Evolutionary conservation across 2,797 vertebrate genomes (phyloP).

Genomic region (Siniperca scherzeri): DNA sequence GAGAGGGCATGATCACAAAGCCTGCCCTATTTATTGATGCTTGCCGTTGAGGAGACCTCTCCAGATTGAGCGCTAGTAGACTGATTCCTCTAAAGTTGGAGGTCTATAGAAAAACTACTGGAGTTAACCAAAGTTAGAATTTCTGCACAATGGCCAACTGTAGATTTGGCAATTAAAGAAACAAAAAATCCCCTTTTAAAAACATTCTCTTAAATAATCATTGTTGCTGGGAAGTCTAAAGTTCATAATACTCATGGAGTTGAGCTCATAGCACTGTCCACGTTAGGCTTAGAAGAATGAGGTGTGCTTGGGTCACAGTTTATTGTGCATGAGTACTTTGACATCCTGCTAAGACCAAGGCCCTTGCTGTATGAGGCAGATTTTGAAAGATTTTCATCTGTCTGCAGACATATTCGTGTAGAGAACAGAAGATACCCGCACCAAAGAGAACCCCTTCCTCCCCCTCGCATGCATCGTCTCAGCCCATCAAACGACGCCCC

Average conservation of each 20-base stretch:
- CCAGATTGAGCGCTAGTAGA: conserved; percentile 60
- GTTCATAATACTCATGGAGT: conserved; percentile 46
- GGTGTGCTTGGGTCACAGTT: conserved; percentile 28
- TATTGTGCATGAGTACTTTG: conserved; percentile 25
- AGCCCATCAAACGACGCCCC: conserved; percentile 25
- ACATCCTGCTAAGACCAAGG: conserved; percentile 31
- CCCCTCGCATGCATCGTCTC: conserved; percentile 29
- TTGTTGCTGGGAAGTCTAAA: conserved; percentile 63
- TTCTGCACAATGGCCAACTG: conserved; percentile 78
- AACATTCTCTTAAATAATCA: conserved; percentile 62
- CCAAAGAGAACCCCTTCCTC: conserved; percentile 77
- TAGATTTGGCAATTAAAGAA: conserved; percentile 68
- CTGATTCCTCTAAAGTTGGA: conserved; percentile 76
- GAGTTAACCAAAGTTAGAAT: conserved; percentile 83
- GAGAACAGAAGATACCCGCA: conserved; percentile 57
- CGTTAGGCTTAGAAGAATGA: conserved; percentile 27
- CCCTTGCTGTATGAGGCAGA: conserved; percentile 20
- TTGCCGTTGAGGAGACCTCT: conserved; percentile 53
- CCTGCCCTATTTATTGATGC: conserved; percentile 74
- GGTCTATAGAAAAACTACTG: conserved; percentile 75
- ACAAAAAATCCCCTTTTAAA: conserved; percentile 45
- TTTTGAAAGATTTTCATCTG: conserved; percentile 32
- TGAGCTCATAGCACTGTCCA: conserved; percentile 63
- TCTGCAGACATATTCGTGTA: conserved; percentile 40
- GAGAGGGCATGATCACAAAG: conserved; percentile 49